A percentile compares a stretch with the other conserved stretches of the same genome.
Evolutionary conservation across 2,797 vertebrate species (phyloP).

Genomic region (Bradypus variegatus): DNA sequence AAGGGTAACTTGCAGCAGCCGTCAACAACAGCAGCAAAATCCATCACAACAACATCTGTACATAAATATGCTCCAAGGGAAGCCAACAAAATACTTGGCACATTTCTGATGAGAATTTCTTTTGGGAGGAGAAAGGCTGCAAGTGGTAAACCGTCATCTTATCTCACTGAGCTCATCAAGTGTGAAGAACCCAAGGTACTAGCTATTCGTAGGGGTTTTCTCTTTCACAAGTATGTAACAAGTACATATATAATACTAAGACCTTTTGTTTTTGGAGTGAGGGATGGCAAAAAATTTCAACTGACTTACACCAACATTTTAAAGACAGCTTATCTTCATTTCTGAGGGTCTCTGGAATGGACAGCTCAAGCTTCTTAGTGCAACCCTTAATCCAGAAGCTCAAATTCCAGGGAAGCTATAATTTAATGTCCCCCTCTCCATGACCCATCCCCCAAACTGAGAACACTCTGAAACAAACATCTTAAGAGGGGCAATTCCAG

Average conservation of each 20-base stretch:
- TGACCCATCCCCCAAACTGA: background rate
- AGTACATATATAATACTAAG: background rate
- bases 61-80: conserved; percentile 46
- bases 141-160: background rate
- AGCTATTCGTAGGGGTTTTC: background rate
- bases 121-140: background rate
- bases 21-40: conserved; percentile 69
- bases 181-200: background rate
- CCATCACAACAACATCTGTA: conserved; percentile 71
- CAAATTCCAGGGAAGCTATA: background rate
- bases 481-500: background rate
- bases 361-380: background rate
- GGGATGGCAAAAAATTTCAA: background rate
- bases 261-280: background rate
- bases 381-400: background rate
- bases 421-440: background rate
- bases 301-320: background rate
- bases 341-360: background rate
- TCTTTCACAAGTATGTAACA: background rate
- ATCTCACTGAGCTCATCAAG: fast-evolving
- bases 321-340: background rate
- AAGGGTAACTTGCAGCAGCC: conserved; percentile 67
- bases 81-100: conserved; percentile 49
- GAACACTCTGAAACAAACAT: background rate
- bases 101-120: conserved; percentile 43